phyloP scores from a whole-genome alignment of 2,888 invertebrate species.

The Biston stratarius region DNA sequence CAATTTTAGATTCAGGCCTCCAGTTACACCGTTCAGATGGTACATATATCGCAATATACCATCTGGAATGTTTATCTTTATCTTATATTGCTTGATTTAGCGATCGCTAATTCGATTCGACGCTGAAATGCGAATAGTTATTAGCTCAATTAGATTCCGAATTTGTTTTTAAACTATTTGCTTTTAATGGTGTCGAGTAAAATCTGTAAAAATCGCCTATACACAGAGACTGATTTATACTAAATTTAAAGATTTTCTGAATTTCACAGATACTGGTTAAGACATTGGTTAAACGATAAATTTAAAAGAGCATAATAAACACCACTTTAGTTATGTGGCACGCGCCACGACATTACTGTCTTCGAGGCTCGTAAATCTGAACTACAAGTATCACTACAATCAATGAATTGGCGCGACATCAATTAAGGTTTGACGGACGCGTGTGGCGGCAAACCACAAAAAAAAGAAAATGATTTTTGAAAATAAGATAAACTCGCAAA shows the following conservation, averaged over 20 bases:
- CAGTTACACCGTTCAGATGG: constrained; percentile 33
- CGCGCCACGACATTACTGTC: background rate
- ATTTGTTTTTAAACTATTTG: background rate
- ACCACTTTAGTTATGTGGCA: background rate
- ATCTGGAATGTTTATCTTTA: constrained; percentile 49
- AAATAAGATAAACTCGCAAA: constrained; percentile 3
- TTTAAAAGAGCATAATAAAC: background rate
- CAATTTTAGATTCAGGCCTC: constrained; percentile 59
- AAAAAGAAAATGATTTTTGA: constrained; percentile 17
- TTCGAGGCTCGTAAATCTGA: constrained; percentile 3
- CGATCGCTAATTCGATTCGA: constrained; percentile 8
- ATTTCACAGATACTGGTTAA: background rate
- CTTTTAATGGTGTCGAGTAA: background rate
- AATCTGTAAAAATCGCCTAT: background rate
- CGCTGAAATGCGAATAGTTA: constrained; percentile 6
- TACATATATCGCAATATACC: constrained; percentile 41
- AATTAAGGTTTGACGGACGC: background rate
- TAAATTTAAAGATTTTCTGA: background rate
- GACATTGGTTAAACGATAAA: background rate
- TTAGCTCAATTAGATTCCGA: background rate
- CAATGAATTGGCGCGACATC: constrained; percentile 5
- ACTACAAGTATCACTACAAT: constrained; percentile 4
- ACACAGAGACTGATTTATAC: background rate
- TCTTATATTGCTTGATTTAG: constrained; percentile 23
- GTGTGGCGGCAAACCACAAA: constrained; percentile 14